These are phyloP conservation scores for Eupithecia dodoneata DNA, from an alignment of 2,888 invertebrate species.

Conservation along the genomic window DNA sequence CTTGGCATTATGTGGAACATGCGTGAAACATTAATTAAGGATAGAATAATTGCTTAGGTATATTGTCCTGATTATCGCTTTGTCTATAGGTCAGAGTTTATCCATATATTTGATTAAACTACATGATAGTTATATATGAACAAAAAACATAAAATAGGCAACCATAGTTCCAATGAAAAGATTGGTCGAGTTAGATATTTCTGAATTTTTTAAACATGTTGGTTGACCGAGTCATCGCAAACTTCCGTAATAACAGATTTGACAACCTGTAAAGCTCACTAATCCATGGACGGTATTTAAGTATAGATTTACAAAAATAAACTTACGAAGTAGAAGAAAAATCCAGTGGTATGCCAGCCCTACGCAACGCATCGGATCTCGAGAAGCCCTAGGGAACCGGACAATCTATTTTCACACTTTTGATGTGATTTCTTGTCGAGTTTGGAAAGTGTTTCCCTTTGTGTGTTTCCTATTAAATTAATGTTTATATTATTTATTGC, in stretches of 20 bases:
- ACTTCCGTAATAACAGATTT: neutral
- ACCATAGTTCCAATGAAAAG: neutral
- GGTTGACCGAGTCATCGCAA: too few relatives aligned
- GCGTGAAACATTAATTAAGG: neutral
- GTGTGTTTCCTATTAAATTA: neutral
- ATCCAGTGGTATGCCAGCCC: constrained; percentile 14
- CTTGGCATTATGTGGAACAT: neutral
- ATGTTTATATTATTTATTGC: neutral
- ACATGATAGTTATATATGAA: neutral
- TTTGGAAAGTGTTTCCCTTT: constrained; percentile 32
- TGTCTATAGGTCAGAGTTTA: neutral
- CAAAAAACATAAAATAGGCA: neutral
- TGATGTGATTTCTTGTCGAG: constrained; percentile 39
- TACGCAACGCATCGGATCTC: constrained; percentile 34
- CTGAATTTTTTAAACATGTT: too few relatives aligned
- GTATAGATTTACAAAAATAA: neutral
- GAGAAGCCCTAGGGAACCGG: constrained; percentile 53
- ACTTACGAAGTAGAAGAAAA: neutral
- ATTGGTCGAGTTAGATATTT: neutral
- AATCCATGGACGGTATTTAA: neutral
- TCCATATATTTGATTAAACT: neutral
- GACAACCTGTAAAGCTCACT: neutral
- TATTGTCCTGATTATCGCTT: neutral
- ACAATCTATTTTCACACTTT: constrained; percentile 63
- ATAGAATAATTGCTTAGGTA: neutral